Conservation (phyloP, 2,797 vertebrate genomes). For the Cyprinella venusta region DNA sequence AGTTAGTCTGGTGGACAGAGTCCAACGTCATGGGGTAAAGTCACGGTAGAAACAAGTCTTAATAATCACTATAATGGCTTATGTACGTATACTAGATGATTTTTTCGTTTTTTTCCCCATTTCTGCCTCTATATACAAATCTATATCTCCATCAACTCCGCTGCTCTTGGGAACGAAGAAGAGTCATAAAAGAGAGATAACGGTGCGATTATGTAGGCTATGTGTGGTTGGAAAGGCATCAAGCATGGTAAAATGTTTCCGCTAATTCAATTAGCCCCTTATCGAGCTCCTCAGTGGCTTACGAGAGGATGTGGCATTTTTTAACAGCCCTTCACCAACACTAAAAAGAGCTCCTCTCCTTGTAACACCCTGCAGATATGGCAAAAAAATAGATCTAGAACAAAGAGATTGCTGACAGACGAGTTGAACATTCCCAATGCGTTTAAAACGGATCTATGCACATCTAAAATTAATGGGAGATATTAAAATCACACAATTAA, state of each 20-base stretch:
- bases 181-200: slow-evolving; percentile 21
- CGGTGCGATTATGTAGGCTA: background rate
- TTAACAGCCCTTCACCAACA: slow-evolving; percentile 44
- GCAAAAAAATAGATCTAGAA: slow-evolving; percentile 40
- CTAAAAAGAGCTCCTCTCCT: slow-evolving; percentile 41
- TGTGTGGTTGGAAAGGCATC: slow-evolving; percentile 40
- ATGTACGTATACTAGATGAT: background rate
- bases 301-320: slow-evolving; percentile 33
- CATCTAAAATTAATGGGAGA: slow-evolving; percentile 18
- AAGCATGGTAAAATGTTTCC: slow-evolving; percentile 30
- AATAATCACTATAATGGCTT: background rate
- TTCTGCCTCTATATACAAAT: background rate
- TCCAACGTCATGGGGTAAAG: slow-evolving; percentile 4
- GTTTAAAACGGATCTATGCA: slow-evolving; percentile 1
- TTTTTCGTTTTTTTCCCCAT: background rate
- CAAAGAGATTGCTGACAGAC: slow-evolving; percentile 25
- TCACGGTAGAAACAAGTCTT: slow-evolving; percentile 1
- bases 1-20: slow-evolving; percentile 2
- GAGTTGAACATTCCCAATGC: slow-evolving; percentile 14
- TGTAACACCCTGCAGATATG: slow-evolving; percentile 40
- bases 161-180: slow-evolving; percentile 17
- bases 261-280: slow-evolving; percentile 52
- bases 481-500: background rate
- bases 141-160: background rate
- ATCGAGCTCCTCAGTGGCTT: slow-evolving; percentile 35